These are phyloP conservation scores for Gorsachius magnificus DNA, from an alignment of 2,797 vertebrate genomes.

Conservation along the genomic window DNA sequence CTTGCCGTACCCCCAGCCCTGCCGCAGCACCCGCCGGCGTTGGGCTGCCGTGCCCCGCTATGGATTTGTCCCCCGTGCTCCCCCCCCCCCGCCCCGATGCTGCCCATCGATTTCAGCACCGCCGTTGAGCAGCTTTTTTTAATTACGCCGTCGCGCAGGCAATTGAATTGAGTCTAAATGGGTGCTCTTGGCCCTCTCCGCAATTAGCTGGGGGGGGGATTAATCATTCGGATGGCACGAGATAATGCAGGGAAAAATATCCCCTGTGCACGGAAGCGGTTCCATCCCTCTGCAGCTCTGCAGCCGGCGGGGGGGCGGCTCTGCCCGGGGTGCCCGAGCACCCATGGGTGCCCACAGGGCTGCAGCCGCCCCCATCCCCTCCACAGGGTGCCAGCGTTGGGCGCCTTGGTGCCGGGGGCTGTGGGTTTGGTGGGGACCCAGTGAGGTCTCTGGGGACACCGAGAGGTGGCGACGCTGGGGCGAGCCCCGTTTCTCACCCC, in stretches of 20 bases:
- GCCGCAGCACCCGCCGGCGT: neutral
- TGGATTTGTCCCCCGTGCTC: neutral
- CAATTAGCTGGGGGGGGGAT: neutral
- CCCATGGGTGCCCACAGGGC: neutral
- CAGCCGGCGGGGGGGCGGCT: fast-evolving
- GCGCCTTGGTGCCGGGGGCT: neutral
- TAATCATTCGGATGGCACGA: neutral
- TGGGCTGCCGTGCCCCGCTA: neutral
- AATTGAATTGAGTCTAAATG: neutral
- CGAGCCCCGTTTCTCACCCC: neutral
- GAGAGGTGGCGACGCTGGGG: neutral
- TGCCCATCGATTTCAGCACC: neutral
- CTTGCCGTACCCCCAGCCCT: neutral
- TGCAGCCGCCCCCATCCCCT: neutral
- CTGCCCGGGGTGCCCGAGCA: neutral
- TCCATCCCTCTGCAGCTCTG: fast-evolving
- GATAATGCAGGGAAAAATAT: neutral
- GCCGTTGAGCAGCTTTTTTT: neutral
- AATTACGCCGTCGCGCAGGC: neutral
- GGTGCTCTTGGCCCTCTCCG: neutral
- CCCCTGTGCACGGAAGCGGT: fast-evolving
- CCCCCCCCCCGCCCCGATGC: neutral
- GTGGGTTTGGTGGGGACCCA: neutral
- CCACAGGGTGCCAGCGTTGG: fast-evolving
- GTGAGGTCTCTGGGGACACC: neutral